These are phyloP conservation scores for Idaea straminata DNA, from an alignment of 2,888 invertebrate species.

Conservation along the genomic window DNA sequence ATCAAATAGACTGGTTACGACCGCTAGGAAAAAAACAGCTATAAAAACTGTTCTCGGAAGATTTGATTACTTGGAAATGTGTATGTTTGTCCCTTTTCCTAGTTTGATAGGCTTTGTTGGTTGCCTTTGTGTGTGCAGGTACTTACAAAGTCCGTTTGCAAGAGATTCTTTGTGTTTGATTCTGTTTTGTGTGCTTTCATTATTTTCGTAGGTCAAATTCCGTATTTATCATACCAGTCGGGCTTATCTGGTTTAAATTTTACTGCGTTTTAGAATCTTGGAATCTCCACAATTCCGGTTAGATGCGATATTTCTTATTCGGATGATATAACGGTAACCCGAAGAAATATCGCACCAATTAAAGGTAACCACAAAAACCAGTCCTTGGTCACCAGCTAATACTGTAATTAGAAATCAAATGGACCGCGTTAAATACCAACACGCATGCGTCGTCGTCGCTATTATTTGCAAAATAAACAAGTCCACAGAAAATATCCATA, in stretches of 20 bases:
- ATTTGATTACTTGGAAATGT: background rate
- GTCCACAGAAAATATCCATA: slow-evolving; percentile 22
- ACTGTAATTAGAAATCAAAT: slow-evolving; percentile 47
- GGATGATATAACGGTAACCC: slow-evolving; percentile 18
- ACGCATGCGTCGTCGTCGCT: slow-evolving; percentile 44
- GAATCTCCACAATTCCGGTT: background rate
- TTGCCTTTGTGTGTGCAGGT: background rate
- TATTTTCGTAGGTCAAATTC: background rate
- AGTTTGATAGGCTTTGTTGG: background rate
- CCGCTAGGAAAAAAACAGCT: slow-evolving; percentile 31
- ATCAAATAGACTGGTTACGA: slow-evolving; percentile 40
- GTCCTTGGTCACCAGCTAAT: slow-evolving; percentile 22
- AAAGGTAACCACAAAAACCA: slow-evolving; percentile 26
- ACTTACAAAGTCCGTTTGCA: background rate
- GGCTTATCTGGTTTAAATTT: background rate
- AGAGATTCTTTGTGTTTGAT: background rate
- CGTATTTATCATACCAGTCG: background rate
- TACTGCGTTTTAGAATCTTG: background rate
- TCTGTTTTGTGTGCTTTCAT: background rate
- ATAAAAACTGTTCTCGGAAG: slow-evolving; percentile 23
- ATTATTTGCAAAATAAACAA: slow-evolving; percentile 39
- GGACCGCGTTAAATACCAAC: slow-evolving; percentile 14
- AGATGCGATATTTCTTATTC: background rate
- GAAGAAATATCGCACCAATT: slow-evolving; percentile 19
- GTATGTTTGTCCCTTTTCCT: background rate